A percentile compares a stretch with the other conserved stretches of the same genome.
phyloP scores from a whole-genome alignment of 2,888 invertebrate species.

The Pandemis corylana region DNA sequence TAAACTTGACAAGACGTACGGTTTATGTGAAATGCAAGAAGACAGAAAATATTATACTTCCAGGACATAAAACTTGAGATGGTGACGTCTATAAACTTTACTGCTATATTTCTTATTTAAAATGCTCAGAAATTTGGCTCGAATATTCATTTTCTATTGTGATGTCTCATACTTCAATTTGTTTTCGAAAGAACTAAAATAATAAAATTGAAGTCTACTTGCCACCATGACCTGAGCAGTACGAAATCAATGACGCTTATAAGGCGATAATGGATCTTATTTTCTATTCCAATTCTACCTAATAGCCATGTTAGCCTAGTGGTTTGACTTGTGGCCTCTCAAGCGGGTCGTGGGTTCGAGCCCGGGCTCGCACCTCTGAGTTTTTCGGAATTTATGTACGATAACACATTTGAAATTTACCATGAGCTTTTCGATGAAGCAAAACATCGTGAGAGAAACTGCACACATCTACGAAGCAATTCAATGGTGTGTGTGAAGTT shows the following conservation, averaged over 20 bases:
- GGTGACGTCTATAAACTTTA: conserved; percentile 37
- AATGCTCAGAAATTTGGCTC: neutral
- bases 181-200: no score
- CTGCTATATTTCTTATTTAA: conserved; percentile 38
- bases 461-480: no score
- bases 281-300: neutral
- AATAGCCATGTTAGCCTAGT: no score
- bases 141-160: conserved; percentile 10
- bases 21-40: conserved; percentile 39
- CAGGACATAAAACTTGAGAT: conserved; percentile 37
- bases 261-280: neutral
- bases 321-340: no score
- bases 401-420: no score
- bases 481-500: no score
- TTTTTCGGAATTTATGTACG: no score
- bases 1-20: conserved; percentile 32
- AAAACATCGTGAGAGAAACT: no score
- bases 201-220: neutral
- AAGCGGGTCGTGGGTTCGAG: no score
- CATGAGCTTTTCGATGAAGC: no score
- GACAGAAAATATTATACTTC: conserved; percentile 40
- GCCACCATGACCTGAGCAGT: neutral
- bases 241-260: neutral
- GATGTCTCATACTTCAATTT: neutral
- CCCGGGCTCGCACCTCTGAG: no score